These are phyloP conservation scores for Rhogogaster chlorosoma DNA, from an alignment of 2,888 invertebrate genomes.

Conservation along the genomic window DNA sequence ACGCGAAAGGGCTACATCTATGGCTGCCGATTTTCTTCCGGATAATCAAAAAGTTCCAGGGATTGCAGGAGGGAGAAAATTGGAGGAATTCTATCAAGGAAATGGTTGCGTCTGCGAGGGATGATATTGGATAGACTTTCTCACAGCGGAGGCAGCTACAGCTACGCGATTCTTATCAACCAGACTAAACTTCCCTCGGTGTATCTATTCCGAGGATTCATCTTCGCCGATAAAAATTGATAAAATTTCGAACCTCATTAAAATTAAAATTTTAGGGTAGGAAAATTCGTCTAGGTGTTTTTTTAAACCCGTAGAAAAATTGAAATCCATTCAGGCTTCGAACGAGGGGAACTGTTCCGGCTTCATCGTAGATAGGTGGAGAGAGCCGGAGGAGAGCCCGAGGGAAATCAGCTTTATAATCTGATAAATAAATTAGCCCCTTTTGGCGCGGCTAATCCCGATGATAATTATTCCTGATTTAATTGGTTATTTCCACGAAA, in stretches of 20 bases:
- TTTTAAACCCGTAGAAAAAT: neutral
- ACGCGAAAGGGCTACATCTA: neutral
- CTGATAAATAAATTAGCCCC: slow-evolving; percentile 77
- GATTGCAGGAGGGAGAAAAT: neutral
- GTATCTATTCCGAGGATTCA: neutral
- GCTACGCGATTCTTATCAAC: neutral
- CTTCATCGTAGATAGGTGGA: slow-evolving; percentile 62
- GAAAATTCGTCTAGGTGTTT: neutral
- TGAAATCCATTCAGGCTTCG: slow-evolving; percentile 27
- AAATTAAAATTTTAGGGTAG: neutral
- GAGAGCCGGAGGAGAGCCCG: slow-evolving; percentile 57
- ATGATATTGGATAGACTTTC: slow-evolving; percentile 29
- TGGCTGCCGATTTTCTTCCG: slow-evolving; percentile 17
- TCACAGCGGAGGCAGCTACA: neutral
- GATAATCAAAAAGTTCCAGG: slow-evolving; percentile 39
- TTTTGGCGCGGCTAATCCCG: slow-evolving; percentile 57
- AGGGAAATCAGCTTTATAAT: slow-evolving; percentile 77
- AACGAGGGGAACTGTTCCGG: slow-evolving; percentile 65
- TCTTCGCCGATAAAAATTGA: neutral
- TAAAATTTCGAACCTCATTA: neutral
- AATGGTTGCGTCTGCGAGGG: slow-evolving; percentile 17
- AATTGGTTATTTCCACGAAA: slow-evolving; percentile 71
- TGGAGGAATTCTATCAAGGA: slow-evolving; percentile 43
- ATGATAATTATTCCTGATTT: slow-evolving; percentile 64
- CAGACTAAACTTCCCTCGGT: neutral